phyloP scores from a whole-genome alignment of 2,113 vertebrate species.

The Entelurus aequoreus region DNA sequence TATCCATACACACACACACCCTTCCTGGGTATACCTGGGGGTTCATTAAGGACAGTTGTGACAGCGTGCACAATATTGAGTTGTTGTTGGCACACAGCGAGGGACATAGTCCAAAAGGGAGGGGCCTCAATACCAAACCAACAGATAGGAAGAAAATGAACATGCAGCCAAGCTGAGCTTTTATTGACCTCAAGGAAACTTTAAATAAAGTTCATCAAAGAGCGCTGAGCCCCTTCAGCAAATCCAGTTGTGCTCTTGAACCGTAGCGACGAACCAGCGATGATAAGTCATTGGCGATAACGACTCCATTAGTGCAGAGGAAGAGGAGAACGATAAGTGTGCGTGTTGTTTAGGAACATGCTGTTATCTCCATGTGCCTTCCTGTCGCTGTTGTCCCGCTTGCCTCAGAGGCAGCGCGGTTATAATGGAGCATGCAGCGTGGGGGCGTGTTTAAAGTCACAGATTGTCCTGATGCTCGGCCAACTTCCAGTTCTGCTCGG shows the following conservation, averaged over 20 bases:
- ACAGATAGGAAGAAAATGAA: constrained; percentile 16
- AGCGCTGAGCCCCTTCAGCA: constrained; percentile 34
- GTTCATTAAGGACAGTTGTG: constrained; percentile 48
- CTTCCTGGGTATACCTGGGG: constrained; percentile 33
- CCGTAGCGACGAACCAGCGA: constrained; percentile 18
- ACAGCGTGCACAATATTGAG: constrained; percentile 25
- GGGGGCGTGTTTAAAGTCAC: constrained; percentile 7
- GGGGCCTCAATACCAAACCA: constrained; percentile 16
- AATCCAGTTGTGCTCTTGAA: constrained; percentile 47
- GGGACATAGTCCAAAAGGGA: constrained; percentile 5
- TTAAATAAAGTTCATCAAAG: constrained; percentile 54
- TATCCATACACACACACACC: constrained; percentile 5
- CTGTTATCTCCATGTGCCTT: constrained; percentile 47
- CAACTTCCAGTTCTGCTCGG: constrained; percentile 9
- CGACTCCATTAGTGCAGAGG: constrained; percentile 37
- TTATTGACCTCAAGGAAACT: constrained; percentile 30
- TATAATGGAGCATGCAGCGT: constrained; percentile 16
- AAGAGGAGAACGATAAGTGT: constrained; percentile 31
- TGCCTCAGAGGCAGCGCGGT: constrained; percentile 15
- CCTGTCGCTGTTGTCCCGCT: constrained; percentile 47
- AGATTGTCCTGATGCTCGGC: constrained; percentile 19
- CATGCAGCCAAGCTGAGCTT: not conserved
- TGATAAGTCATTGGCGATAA: constrained; percentile 57
- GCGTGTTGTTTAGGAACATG: constrained; percentile 55
- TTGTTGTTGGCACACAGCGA: constrained; percentile 31